Evolutionary conservation across 2,888 invertebrate species (phyloP), one percentile per base, ranked within the genome.

Genomic region (Drepanosiphum platanoidis): DNA sequence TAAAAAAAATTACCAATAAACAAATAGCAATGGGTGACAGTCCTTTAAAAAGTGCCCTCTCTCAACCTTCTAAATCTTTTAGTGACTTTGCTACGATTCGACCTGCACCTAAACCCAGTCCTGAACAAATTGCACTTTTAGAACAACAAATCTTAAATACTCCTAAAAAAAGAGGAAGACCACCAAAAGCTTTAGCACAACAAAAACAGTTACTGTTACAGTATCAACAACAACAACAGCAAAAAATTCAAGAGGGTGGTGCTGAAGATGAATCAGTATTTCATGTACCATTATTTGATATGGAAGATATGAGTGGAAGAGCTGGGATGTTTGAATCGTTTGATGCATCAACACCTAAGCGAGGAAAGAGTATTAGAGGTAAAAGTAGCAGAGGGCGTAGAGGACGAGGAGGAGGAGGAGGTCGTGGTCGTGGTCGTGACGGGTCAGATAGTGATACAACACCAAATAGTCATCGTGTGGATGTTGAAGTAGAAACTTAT

Each of bases 151-250:
- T 84, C 39, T 77, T 84, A 58, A 84, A 84, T 68, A 84, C 84
- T 0, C 87, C 87, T 1, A 87, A 87, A 81, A 87, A 81, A 86
- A 78, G 87, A 80, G 87, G 87, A 22, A 86, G 87, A 68, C 87
- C 87, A 18, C 72, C 87, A 27, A 87, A 87, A 71, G 84, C 77
- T 18, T 81, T 87, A 34, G 81, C 80, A 36, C 86, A 86, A 64
- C 83, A 84, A 61, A 86, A 87, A 52, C 86, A 87, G 61, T 84
- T 72, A 32, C 58, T 83, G 9, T 77, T 87, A 32, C 84, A 87
- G 52, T 80, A 80, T 58, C 75, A 84, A 30, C 77, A 78, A 77
- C 70, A 77, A 46, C 71, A 86, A 66, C 80, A 86, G 36, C 74
- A 34, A 42, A 77, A 70, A 32, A 27, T 46, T 30, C 74, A 61